Evolutionary conservation across 2,797 vertebrate genomes (phyloP).

Genomic region (Nannoperca obscura): DNA sequence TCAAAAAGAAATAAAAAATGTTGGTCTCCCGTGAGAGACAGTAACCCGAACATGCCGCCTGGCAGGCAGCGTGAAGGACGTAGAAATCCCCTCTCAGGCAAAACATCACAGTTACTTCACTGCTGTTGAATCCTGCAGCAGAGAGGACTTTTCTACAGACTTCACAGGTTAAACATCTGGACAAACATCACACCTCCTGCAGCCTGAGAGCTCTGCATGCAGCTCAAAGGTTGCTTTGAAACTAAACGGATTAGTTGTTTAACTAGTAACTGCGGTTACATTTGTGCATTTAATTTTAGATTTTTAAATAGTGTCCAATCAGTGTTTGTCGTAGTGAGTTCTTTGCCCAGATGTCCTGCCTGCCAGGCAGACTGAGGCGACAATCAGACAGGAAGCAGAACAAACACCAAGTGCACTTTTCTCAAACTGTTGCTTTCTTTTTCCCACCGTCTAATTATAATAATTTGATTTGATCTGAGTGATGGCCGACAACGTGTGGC

Average conservation of each 20-base stretch:
- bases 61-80: conserved; percentile 29
- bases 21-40: conserved; percentile 63
- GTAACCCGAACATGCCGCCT: conserved; percentile 50
- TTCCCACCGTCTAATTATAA: background rate
- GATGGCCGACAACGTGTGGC: background rate
- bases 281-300: background rate
- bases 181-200: conserved; percentile 26
- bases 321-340: background rate
- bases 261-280: background rate
- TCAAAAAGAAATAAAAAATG: background rate
- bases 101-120: background rate
- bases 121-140: conserved; percentile 37
- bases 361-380: conserved; percentile 52
- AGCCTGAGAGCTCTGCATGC: too few species aligned
- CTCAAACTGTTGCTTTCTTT: background rate
- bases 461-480: background rate
- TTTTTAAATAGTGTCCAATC: too few species aligned
- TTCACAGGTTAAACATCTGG: conserved; percentile 20
- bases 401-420: conserved; percentile 27
- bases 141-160: conserved; percentile 12
- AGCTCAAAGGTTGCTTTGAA: background rate
- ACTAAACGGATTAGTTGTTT: background rate
- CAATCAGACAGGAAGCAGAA: conserved; percentile 36
- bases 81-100: conserved; percentile 14
- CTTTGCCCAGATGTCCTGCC: conserved; percentile 45